Percentiles rank a stretch among this genome's conserved stretches.
Evolutionary conservation across 2,797 vertebrate species (phyloP).

Genomic region (Alosa sapidissima): DNA sequence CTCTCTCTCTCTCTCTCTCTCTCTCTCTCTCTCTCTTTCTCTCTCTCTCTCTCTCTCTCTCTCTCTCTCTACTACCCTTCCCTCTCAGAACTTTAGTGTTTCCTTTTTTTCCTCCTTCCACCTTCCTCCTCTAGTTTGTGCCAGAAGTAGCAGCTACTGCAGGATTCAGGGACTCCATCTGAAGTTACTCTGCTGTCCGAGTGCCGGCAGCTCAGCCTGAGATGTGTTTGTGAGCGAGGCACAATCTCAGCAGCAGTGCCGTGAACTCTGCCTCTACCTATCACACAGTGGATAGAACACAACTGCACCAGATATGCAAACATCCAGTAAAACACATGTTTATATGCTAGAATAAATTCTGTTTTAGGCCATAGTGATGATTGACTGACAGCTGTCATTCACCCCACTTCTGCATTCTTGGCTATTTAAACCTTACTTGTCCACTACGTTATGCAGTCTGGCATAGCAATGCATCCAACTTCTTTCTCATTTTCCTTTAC

Average conservation of each 20-base stretch:
- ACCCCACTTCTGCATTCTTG: neutral
- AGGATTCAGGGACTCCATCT: slow-evolving; percentile 30
- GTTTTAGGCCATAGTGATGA: neutral
- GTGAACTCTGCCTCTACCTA: neutral
- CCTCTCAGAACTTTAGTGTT: neutral
- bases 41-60: neutral
- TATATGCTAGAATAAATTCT: too few species aligned
- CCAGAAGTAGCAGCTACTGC: neutral
- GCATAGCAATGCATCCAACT: neutral
- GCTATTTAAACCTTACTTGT: neutral
- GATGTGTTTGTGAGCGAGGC: neutral
- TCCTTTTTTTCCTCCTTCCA: slow-evolving; percentile 4
- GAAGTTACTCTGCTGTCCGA: slow-evolving; percentile 43
- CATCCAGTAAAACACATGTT: too few species aligned
- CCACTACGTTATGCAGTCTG: neutral
- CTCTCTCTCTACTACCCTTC: neutral
- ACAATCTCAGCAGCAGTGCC: neutral
- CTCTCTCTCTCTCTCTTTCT: neutral
- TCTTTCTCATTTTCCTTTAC: neutral
- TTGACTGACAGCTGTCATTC: slow-evolving; percentile 6
- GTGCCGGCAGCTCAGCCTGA: slow-evolving; percentile 41
- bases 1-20: neutral
- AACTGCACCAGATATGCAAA: neutral
- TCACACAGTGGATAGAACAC: neutral
- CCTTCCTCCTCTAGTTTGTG: neutral